Evolutionary conservation across 2,113 vertebrate species (phyloP).

Genomic region (Coryphaenoides rupestris): DNA sequence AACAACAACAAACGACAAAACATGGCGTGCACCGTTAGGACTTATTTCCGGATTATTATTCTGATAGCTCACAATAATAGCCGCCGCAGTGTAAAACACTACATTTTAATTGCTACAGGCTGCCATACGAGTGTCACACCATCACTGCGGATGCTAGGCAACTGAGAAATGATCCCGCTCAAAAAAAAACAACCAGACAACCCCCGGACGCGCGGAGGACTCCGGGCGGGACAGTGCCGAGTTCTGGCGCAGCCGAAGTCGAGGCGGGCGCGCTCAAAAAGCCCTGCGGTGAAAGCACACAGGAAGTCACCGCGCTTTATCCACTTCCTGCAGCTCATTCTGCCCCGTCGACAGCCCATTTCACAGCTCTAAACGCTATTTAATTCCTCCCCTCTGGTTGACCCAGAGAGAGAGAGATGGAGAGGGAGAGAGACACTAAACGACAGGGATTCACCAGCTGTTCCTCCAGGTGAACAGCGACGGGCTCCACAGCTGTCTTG

Average conservation of each 20-base stretch:
- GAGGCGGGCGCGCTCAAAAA: slow-evolving; percentile 46
- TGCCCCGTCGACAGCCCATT: slow-evolving; percentile 26
- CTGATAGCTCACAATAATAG: slow-evolving; percentile 8
- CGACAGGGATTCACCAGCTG: slow-evolving; percentile 36
- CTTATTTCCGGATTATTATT: too few relatives aligned
- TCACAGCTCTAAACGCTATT: slow-evolving; percentile 48
- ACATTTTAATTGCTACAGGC: slow-evolving; percentile 31
- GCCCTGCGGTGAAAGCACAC: slow-evolving; percentile 42
- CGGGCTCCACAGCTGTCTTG: slow-evolving; percentile 23
- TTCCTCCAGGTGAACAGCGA: slow-evolving; percentile 46
- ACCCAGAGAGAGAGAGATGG: slow-evolving; percentile 35
- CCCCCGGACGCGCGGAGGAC: background rate
- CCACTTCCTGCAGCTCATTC: slow-evolving; percentile 23
- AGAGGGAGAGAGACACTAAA: slow-evolving; percentile 12
- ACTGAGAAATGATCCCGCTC: slow-evolving; percentile 5
- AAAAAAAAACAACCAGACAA: slow-evolving; percentile 3
- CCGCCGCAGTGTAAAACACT: background rate
- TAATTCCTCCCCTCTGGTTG: slow-evolving; percentile 43
- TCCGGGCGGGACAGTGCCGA: slow-evolving; percentile 22
- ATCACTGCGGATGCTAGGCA: slow-evolving; percentile 32
- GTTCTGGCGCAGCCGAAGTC: slow-evolving; percentile 37
- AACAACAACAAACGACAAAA: too few relatives aligned
- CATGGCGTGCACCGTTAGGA: too few relatives aligned
- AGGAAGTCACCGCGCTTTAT: slow-evolving; percentile 31
- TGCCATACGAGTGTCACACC: slow-evolving; percentile 41